Conservation (phyloP, 2,888 invertebrate genomes). For the Plebejus anna region DNA sequence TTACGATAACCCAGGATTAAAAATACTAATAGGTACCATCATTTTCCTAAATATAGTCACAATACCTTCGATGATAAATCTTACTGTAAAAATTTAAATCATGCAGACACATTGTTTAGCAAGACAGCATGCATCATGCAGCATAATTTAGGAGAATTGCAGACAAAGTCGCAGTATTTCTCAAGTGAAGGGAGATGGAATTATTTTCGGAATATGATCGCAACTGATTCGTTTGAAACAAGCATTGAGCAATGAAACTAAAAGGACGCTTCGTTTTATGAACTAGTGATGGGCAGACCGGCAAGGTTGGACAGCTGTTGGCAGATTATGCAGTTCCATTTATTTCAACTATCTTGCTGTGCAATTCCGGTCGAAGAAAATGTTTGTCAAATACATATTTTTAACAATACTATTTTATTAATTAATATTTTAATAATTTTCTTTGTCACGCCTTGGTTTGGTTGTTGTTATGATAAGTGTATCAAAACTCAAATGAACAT, state of each 20-base stretch:
- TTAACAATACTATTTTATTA: neutral
- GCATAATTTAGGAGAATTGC: neutral
- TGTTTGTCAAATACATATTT: neutral
- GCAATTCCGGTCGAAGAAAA: no score
- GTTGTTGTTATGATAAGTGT: no score
- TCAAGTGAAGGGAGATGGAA: neutral
- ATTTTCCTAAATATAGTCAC: no score
- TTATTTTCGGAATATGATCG: conserved; percentile 20
- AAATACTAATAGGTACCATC: no score
- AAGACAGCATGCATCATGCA: no score
- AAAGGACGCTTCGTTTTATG: conserved; percentile 21
- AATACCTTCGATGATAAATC: no score
- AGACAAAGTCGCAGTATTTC: neutral
- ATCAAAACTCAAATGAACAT: no score
- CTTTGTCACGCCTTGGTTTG: no score
- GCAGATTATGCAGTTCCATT: neutral
- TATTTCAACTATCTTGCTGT: neutral
- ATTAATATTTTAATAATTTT: no score
- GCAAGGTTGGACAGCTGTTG: conserved; percentile 13
- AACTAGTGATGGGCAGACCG: conserved; percentile 7
- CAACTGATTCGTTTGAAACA: neutral
- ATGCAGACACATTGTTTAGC: no score
- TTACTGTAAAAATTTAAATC: no score
- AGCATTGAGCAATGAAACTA: conserved; percentile 20
- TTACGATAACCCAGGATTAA: no score